Evolutionary conservation across 1,140 invertebrate genomes (phyloP), one percentile per base, ranked within the genome.

Genomic region (Solen grandis): DNA sequence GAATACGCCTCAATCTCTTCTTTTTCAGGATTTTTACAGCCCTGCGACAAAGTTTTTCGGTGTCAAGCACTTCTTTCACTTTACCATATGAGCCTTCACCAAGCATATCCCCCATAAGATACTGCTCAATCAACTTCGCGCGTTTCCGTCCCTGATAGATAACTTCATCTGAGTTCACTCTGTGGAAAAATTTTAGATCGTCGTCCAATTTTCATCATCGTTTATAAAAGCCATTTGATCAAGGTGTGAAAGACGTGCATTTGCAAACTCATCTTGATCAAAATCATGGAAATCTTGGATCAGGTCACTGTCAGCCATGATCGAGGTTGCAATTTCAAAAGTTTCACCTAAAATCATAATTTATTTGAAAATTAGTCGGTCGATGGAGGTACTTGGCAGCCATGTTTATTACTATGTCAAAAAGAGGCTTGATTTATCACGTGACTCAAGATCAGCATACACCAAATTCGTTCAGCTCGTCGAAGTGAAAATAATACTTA

Each of bases 41-140:
- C 78, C 92, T 86, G 78, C 98, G 94, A 88, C 95, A 96, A 19
- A 99, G 93, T 2, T 96, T 97, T 89, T 97, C 96, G 0, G 96
- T 96, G 92, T 99, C 97, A 57, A 99, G 92, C 90, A 98, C 96
- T 94, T 99, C 99, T 93, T 99, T 99, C 1, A 99, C 99, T 94
- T 98, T 98, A 19, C 94, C 95, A 88, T 95, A 99, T 68, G 96
- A 97, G 50, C 98, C 99, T 92, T 99, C 98, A 4, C 99, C 99
- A 50, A 99, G 93, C 55, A 98, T 93, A 93, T 99, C 98, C 35
- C 99, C 99, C 96, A 99, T 98, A 3, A 99, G 95, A 94, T 99
- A 99, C 93, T 91, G 92, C 5, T 97, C 97, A 78, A 99, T 95
- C 92, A 98, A 95, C 94, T 99, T 99, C 86, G 96, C 96, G 46